Base-by-base conservation (phyloP, 1,140 invertebrate species). In the Copidosoma floridanum region DNA sequence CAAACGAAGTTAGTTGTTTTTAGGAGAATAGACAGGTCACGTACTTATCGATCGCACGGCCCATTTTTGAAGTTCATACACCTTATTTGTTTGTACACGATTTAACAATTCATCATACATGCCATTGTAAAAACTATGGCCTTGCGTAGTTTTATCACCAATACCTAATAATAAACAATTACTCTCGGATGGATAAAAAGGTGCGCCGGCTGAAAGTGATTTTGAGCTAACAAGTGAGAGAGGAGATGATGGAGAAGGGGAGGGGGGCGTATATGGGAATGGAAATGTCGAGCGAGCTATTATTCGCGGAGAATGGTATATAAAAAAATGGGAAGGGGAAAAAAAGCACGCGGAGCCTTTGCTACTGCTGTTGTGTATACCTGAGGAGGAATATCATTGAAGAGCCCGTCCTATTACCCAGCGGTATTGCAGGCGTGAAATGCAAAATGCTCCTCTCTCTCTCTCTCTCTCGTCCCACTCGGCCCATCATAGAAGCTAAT, bases 201-300 rank as follows among this genome's bases (percentile, higher is more conserved):
- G 40, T 37, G 32, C 37, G 23, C 6, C 35, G 16, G 26, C 24
- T 52, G 23, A 38, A 52, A 53, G 37, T 21, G 51, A 53, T 41
- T 40, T 53, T 53, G 24, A 41, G 61, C 55, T 59, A 65, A 65
- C 57, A 65, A 40, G 40, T 47, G 40, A 51, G 27, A 65, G 46
- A 38, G 48, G 61, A 57, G 35, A 41, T 55, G 53, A 41, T 32
- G 41, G 37, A 44, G 59, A 46, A 29, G 37, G 23, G 26, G 21
- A n/a, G 26, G 24, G 23, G 32, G 35, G 38, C 35, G 43, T 21
- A 46, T 61, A 40, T 38, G 40, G 40, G 38, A 67, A 63, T 62
- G 44, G 18, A 43, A 41, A 47, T 35, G 44, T 41, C 26, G 37
- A 23, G 14, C 21, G 24, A 29, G 20, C 26, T 44, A 51, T 56